Base-by-base conservation (phyloP, 2,797 vertebrate species). In the Periophthalmus magnuspinnatus region DNA sequence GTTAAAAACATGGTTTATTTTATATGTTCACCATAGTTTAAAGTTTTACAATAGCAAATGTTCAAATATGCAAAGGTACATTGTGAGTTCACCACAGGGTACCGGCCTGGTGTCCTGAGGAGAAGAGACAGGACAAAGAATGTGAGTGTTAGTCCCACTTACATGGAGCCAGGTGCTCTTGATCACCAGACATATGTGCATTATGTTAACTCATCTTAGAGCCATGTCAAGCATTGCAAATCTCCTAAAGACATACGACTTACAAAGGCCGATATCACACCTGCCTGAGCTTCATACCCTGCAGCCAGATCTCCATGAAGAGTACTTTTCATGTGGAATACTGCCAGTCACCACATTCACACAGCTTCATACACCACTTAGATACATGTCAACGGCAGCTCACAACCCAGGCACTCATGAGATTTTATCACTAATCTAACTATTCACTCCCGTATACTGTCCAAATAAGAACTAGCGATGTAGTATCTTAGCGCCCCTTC, bases 341-440 rank as follows among this genome's bases (percentile, higher is more conserved):
- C 64, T 71, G 86, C 68, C 6, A 68, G 69, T 72, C 28, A 70
- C 45, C 83, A 66, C 68, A 75, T 81, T 80, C 69, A 85, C 87
- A 82, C 78, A 83, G 70, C 76, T 82, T 84, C 78, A 85, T 80
- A 82, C 83, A 67, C 80, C 72, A 76, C 83, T 87, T 80, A 79
- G 62, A 82, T 76, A 62, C 75, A 81, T 79, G 88, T 90, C 86
- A 86, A 73, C 82, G 52, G 82, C 69, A 0, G 71, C 76, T 65
- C 66, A 65, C 70, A 75, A 64, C 55, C 82, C 60, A 55, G 47
- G 76, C 62, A 47, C 77, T 75, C 66, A 19, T 62, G 72, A 82
- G 85, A 86, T 87, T 76, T 72, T 73, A 83, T 81, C 80, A 10
- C 5, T 76, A 69, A 78, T 62, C 77, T 75, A 72, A 70, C 55